Percentiles rank a stretch among this genome's conserved stretches.
These are phyloP conservation scores for Sebastes variabilis DNA, from an alignment of 2,797 vertebrate species.

Conservation along the genomic window DNA sequence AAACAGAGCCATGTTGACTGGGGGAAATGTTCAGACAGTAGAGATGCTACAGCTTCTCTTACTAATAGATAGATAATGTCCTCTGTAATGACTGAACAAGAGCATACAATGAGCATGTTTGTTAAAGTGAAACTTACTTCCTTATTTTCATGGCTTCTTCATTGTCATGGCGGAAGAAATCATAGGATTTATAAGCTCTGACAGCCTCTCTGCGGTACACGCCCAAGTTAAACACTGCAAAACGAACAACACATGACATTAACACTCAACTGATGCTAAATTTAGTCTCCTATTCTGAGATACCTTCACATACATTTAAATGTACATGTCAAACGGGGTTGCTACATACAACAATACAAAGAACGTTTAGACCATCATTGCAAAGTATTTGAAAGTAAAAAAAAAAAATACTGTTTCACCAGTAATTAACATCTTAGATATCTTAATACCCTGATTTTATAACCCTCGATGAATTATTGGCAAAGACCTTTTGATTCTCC, in stretches of 20 bases:
- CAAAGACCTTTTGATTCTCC: neutral
- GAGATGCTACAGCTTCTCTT: neutral
- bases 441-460: neutral
- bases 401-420: neutral
- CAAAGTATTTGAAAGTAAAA: neutral
- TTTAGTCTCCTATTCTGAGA: neutral
- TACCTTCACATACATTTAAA: neutral
- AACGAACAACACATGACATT: conserved; percentile 28
- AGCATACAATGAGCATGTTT: neutral
- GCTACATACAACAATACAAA: neutral
- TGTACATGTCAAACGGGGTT: neutral
- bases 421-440: neutral
- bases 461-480: neutral
- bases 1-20: conserved; percentile 5
- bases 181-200: conserved; percentile 94
- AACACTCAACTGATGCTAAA: neutral
- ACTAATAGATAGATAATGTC: neutral
- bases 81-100: neutral
- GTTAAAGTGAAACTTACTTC: conserved; percentile 83
- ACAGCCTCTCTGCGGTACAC: conserved; percentile 96
- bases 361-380: neutral
- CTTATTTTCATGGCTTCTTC: conserved; percentile 97
- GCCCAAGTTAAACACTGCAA: conserved; percentile 95
- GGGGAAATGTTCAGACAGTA: neutral
- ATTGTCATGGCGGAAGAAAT: conserved; percentile 98